phyloP scores from a whole-genome alignment of 2,888 invertebrate species.

The Sinodicranocentrus sp. region DNA sequence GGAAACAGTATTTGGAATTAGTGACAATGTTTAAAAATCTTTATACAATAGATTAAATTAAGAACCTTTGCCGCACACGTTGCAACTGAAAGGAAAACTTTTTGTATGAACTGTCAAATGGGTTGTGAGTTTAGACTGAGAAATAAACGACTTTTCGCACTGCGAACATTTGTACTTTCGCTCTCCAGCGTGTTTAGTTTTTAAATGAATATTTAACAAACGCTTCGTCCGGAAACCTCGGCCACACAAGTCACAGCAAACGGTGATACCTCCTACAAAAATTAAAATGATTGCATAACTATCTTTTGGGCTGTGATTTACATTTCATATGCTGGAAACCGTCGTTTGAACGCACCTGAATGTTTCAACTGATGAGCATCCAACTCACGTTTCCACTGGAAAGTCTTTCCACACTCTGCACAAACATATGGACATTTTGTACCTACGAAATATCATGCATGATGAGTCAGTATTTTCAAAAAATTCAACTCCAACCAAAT shows the following conservation, averaged over 20 bases:
- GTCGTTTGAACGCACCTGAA: constrained; percentile 19
- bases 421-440: constrained; percentile 43
- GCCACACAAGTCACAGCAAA: constrained; percentile 43
- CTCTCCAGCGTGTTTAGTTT: constrained; percentile 53
- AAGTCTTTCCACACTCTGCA: constrained; percentile 35
- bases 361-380: constrained; percentile 41
- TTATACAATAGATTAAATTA: not conserved
- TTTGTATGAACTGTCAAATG: constrained; percentile 49
- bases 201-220: constrained; percentile 45
- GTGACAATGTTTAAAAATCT: not conserved
- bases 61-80: constrained; percentile 38
- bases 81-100: constrained; percentile 42
- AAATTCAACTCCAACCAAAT: no score
- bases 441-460: constrained; percentile 12
- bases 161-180: constrained; percentile 47
- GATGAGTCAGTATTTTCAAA: no score
- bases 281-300: not conserved
- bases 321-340: not conserved
- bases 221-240: constrained; percentile 46
- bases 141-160: constrained; percentile 49
- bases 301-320: not conserved
- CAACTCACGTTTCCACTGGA: constrained; percentile 42
- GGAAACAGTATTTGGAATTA: not conserved
- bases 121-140: constrained; percentile 50
- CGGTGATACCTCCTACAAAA: constrained; percentile 17